These are phyloP conservation scores for Eubasilissa splendida DNA, from an alignment of 2,888 invertebrate species.

Conservation along the genomic window DNA sequence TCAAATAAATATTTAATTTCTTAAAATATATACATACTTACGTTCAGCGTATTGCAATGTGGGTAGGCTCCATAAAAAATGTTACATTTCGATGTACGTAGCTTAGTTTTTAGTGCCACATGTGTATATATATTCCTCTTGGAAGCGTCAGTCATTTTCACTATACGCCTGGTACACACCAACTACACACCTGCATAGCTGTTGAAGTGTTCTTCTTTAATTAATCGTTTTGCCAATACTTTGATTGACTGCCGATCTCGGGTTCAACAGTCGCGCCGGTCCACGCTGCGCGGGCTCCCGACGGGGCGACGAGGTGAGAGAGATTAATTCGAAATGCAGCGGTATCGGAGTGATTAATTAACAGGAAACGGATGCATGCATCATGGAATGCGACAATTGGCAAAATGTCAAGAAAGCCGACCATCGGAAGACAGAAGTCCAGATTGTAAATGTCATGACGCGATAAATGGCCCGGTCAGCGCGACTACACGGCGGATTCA, in stretches of 20 bases:
- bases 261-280: neutral
- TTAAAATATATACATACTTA: no score
- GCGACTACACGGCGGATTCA: neutral
- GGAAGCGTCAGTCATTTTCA: no score
- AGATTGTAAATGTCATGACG: constrained; percentile 37
- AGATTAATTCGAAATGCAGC: constrained; percentile 24
- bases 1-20: no score
- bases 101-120: no score
- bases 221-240: no score
- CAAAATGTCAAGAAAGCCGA: constrained; percentile 12
- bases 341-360: constrained; percentile 3
- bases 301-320: neutral
- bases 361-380: constrained; percentile 35
- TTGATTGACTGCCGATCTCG: neutral
- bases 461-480: constrained; percentile 17
- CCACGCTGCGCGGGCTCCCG: neutral
- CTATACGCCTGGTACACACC: no score
- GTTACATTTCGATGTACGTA: no score
- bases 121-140: no score
- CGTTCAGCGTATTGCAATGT: no score
- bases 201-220: no score
- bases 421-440: constrained; percentile 7
- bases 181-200: no score
- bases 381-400: constrained; percentile 29
- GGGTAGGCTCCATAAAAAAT: no score